These are phyloP conservation scores for Gymnorhina tibicen DNA, from an alignment of 2,113 vertebrate species.

Conservation along the genomic window DNA sequence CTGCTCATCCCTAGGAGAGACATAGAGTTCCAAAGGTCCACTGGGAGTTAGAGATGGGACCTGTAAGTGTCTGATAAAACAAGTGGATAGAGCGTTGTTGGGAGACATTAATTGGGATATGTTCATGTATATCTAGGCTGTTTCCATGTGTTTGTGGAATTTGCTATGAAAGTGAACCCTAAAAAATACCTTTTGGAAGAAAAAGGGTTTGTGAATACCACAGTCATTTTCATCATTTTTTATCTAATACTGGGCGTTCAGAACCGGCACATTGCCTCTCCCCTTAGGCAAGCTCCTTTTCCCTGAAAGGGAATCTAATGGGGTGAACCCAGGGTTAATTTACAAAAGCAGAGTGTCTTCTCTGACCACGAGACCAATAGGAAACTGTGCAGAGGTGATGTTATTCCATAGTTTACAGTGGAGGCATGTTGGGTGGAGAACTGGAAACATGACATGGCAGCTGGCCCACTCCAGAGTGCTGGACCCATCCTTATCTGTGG, in stretches of 20 bases:
- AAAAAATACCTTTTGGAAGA: neutral
- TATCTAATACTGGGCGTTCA: neutral
- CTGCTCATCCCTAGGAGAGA: neutral
- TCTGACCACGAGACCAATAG: neutral
- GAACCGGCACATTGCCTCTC: neutral
- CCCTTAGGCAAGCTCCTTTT: neutral
- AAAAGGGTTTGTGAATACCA: neutral
- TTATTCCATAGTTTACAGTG: neutral
- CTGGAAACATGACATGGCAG: neutral
- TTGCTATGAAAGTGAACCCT: neutral
- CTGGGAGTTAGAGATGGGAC: neutral
- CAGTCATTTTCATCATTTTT: neutral
- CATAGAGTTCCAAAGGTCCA: neutral
- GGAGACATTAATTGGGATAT: neutral
- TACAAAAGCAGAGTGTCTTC: neutral
- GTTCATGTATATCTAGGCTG: neutral
- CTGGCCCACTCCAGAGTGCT: neutral
- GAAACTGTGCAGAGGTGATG: neutral
- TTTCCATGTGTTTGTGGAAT: neutral
- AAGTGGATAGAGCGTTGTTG: neutral
- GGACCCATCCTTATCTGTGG: neutral
- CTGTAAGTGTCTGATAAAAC: neutral
- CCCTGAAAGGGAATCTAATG: neutral
- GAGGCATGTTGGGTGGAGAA: neutral
- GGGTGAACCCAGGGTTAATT: neutral